phyloP scores from a whole-genome alignment of 2,888 invertebrate genomes.

The Acleris sparsana region DNA sequence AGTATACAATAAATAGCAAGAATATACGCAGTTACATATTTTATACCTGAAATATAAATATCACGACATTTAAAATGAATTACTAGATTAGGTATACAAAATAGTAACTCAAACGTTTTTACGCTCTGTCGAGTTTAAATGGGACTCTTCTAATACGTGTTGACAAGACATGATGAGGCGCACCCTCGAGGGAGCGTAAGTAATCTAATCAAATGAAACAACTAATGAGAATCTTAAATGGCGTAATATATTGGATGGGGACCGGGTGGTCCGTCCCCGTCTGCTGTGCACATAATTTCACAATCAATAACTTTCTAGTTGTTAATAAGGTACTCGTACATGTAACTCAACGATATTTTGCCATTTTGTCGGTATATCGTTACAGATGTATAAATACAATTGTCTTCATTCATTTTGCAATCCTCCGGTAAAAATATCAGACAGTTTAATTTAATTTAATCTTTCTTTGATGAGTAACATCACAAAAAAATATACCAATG shows the following conservation, averaged over 20 bases:
- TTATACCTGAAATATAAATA: conserved; percentile 13
- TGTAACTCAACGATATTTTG: too few relatives aligned
- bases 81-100: conserved; percentile 28
- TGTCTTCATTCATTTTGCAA: too few relatives aligned
- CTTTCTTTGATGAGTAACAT: too few relatives aligned
- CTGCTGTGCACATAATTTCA: conserved; percentile 41
- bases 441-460: too few relatives aligned
- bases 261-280: conserved; percentile 54
- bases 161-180: conserved; percentile 69
- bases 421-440: too few relatives aligned
- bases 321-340: background rate
- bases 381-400: too few relatives aligned
- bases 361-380: too few relatives aligned
- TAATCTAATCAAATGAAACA: conserved; percentile 77
- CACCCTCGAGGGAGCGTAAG: conserved; percentile 66
- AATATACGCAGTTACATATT: background rate
- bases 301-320: conserved; percentile 29
- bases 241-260: conserved; percentile 77
- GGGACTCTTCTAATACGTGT: conserved; percentile 59
- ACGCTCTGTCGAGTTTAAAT: conserved; percentile 61
- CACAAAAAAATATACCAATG: too few relatives aligned
- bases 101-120: conserved; percentile 47
- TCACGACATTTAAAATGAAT: conserved; percentile 20
- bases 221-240: conserved; percentile 78
- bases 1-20: too few relatives aligned